Conservation (phyloP, 2,888 invertebrate species). For the Scaptomyza parva region DNA sequence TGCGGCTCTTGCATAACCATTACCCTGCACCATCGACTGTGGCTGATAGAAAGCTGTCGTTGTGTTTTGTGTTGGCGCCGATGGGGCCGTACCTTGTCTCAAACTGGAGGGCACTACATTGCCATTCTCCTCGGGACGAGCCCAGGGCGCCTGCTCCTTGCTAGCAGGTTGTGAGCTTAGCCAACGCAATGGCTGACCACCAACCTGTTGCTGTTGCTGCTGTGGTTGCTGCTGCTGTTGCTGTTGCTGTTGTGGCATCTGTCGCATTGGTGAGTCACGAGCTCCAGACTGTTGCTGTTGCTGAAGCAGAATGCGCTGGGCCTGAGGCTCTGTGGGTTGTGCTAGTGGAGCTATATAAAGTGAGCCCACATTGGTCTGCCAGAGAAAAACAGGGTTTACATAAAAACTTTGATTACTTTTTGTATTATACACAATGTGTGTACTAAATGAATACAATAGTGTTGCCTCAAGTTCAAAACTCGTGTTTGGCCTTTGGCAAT, state of each 20-base stretch:
- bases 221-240: constrained; percentile 63
- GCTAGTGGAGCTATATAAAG: constrained; percentile 87
- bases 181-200: constrained; percentile 81
- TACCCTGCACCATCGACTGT: constrained; percentile 55
- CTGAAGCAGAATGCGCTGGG: constrained; percentile 82
- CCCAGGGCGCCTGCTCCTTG: constrained; percentile 83
- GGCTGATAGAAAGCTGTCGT: constrained; percentile 48
- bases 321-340: constrained; percentile 78
- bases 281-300: constrained; percentile 77
- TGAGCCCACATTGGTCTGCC: constrained; percentile 85
- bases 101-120: constrained; percentile 80
- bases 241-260: constrained; percentile 84
- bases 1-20: constrained; percentile 58
- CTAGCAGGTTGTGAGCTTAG: constrained; percentile 74
- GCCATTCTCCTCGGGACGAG: constrained; percentile 81
- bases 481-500: constrained; percentile 73
- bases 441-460: background rate
- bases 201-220: constrained; percentile 67
- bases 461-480: constrained; percentile 73
- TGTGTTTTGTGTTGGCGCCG: constrained; percentile 63
- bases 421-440: background rate
- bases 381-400: background rate
- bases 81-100: constrained; percentile 85
- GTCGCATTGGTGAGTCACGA: constrained; percentile 86
- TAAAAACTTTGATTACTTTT: background rate